Conservation (phyloP, 2,888 invertebrate genomes). For the Smittia sp. region DNA sequence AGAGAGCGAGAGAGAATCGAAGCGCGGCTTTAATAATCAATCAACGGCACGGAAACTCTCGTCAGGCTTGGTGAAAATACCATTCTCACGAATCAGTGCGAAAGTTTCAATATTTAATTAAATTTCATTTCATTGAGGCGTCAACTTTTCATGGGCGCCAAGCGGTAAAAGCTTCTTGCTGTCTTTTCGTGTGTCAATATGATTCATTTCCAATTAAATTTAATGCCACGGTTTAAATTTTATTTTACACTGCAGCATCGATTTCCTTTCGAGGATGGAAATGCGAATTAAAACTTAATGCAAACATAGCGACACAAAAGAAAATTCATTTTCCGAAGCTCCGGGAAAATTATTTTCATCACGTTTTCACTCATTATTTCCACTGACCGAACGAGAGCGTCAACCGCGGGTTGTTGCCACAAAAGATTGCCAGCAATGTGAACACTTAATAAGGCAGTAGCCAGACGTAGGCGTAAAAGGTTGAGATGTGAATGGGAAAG, state of each 20-base stretch:
- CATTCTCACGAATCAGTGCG: too few relatives aligned
- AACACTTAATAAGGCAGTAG: not conserved
- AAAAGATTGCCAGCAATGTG: not conserved
- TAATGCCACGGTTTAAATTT: not conserved
- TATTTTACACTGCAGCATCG: not conserved
- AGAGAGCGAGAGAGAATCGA: too few relatives aligned
- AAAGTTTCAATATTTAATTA: not conserved
- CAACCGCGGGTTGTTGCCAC: not conserved
- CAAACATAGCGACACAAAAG: not conserved
- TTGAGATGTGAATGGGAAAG: not conserved
- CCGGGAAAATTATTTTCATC: conserved; percentile 7
- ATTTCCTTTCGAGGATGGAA: conserved; percentile 2
- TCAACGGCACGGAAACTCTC: not conserved
- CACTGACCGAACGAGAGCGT: not conserved
- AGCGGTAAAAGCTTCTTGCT: not conserved
- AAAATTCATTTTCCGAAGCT: not conserved
- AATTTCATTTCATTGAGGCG: not conserved
- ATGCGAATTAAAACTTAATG: conserved; percentile 5
- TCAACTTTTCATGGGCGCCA: not conserved
- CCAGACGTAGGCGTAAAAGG: not conserved
- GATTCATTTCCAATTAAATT: not conserved
- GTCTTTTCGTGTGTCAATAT: conserved; percentile 3
- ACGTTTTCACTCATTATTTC: not conserved
- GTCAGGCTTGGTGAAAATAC: too few relatives aligned
- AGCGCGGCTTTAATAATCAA: not conserved